A percentile compares a stretch with the other conserved stretches of the same genome.
These are phyloP conservation scores for Ancistrus triradiatus DNA, from an alignment of 2,113 vertebrate genomes.

Conservation along the genomic window DNA sequence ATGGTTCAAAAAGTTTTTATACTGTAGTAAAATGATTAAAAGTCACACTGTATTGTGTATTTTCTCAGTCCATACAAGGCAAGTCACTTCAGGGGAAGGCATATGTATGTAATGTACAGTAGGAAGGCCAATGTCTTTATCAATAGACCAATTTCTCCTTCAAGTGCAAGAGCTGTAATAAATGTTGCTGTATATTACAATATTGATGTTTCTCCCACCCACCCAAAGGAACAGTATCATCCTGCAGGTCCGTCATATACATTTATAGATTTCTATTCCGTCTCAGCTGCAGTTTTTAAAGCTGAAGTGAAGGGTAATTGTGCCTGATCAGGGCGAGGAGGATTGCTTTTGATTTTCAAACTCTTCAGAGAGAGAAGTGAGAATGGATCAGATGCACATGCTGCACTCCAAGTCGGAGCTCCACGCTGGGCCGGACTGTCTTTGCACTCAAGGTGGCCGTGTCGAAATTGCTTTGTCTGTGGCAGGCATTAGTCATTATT, in stretches of 20 bases:
- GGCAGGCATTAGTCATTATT: constrained; percentile 54
- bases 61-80: not conserved
- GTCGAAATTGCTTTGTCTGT: constrained; percentile 62
- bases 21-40: constrained; percentile 61
- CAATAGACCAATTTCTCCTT: constrained; percentile 38
- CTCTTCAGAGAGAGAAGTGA: not conserved
- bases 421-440: constrained; percentile 40
- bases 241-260: constrained; percentile 17
- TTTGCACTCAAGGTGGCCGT: constrained; percentile 54
- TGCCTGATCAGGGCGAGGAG: constrained; percentile 11
- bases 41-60: too few species aligned
- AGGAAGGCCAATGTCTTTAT: constrained; percentile 14
- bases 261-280: constrained; percentile 39
- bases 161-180: constrained; percentile 29
- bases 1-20: constrained; percentile 73
- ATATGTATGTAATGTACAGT: constrained; percentile 14
- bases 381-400: constrained; percentile 21
- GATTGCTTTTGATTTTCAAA: constrained; percentile 14
- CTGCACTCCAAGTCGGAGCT: constrained; percentile 9
- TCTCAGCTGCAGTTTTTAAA: constrained; percentile 31
- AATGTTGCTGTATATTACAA: constrained; percentile 25
- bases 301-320: constrained; percentile 24
- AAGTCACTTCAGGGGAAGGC: not conserved
- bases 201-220: constrained; percentile 38
- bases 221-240: constrained; percentile 36